These are phyloP conservation scores for Physocephala rufipes DNA, from an alignment of 2,888 invertebrate genomes.

Conservation along the genomic window DNA sequence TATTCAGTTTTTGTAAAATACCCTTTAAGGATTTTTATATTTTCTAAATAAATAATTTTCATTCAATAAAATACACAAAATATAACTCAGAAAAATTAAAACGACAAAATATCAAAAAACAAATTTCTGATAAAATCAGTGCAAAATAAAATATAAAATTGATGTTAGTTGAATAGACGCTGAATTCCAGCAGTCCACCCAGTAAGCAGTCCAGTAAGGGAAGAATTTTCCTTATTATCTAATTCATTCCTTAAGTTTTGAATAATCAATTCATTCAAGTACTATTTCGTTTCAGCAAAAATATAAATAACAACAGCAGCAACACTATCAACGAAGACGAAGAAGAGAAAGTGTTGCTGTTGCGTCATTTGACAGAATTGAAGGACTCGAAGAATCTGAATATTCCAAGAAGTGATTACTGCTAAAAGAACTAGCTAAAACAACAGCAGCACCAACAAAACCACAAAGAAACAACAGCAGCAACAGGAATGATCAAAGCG, in stretches of 20 bases:
- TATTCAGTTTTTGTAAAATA: no score
- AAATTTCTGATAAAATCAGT: no score
- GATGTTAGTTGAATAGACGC: no score
- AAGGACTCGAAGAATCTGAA: neutral
- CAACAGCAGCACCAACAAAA: neutral
- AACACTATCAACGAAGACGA: neutral
- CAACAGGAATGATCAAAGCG: neutral
- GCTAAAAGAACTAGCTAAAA: no score
- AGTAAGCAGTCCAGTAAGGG: no score
- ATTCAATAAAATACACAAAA: no score
- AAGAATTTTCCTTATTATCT: slow-evolving; percentile 41
- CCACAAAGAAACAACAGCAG: neutral
- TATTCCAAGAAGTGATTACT: neutral
- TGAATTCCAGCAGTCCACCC: no score
- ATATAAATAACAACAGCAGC: slow-evolving; percentile 2
- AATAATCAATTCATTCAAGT: slow-evolving; percentile 49
- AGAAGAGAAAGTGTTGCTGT: neutral
- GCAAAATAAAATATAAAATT: no score
- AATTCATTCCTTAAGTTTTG: slow-evolving; percentile 46
- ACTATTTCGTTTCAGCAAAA: slow-evolving; percentile 43
- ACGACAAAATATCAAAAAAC: no score
- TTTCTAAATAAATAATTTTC: no score
- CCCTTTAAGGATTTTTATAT: no score
- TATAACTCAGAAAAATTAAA: no score
- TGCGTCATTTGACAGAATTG: neutral